phyloP scores from a whole-genome alignment of 2,113 vertebrate species.

The Mesitornis unicolor region DNA sequence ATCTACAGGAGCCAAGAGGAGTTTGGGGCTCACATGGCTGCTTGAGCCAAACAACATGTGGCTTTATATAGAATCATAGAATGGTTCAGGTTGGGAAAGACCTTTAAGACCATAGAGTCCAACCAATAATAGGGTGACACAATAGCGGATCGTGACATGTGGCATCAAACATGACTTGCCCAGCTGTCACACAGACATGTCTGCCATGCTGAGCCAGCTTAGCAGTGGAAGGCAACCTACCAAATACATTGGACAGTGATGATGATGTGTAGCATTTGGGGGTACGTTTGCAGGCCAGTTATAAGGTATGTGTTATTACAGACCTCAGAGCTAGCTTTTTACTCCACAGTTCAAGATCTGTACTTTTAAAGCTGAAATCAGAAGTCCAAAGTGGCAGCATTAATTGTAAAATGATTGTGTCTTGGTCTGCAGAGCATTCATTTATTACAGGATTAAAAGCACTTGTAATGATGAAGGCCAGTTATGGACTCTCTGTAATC shows the following conservation, averaged over 20 bases:
- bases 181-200: background rate
- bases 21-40: background rate
- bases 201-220: background rate
- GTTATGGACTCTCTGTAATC: background rate
- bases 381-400: background rate
- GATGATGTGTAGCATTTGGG: background rate
- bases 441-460: background rate
- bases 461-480: background rate
- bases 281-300: fast-evolving
- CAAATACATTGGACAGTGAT: fast-evolving
- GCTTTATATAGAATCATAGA: background rate
- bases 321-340: background rate
- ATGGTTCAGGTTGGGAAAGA: no score
- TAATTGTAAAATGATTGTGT: background rate
- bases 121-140: no score
- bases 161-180: background rate
- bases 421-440: background rate
- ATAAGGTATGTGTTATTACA: background rate
- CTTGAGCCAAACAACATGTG: background rate
- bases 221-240: background rate
- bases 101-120: no score
- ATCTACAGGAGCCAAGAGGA: background rate
- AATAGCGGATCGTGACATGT: no score
- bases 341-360: background rate
- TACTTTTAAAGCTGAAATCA: background rate